These are phyloP conservation scores for Muricea muricata DNA, from an alignment of 92 coral and sea anemone genomes.

Conservation along the genomic window DNA sequence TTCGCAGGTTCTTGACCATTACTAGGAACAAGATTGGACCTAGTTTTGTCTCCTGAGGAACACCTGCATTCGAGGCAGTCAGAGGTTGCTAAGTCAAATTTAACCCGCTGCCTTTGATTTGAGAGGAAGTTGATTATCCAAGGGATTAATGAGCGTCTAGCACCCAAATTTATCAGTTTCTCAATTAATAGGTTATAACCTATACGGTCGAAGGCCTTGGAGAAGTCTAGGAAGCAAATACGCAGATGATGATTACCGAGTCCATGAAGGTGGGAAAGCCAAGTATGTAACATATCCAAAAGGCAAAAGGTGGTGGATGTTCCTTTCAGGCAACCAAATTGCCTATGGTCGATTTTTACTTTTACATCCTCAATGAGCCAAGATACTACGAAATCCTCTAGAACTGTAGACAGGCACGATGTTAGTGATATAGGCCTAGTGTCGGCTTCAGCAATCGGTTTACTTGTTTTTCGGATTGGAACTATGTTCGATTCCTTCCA, in stretches of 20 bases:
- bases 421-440: constrained; percentile 40
- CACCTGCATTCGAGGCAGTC: constrained; percentile 53
- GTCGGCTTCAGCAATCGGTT: constrained; percentile 30
- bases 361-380: constrained; percentile 35
- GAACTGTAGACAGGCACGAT: constrained; percentile 15
- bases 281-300: constrained; percentile 56
- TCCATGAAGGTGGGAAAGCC: constrained; percentile 48
- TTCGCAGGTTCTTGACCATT: constrained; percentile 40
- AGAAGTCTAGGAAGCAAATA: constrained; percentile 38
- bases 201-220: constrained; percentile 41
- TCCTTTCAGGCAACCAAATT: constrained; percentile 45
- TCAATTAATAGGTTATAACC: constrained; percentile 28
- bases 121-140: not conserved
- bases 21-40: constrained; percentile 38
- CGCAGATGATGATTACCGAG: constrained; percentile 41
- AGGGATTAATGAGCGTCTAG: constrained; percentile 20
- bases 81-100: constrained; percentile 24
- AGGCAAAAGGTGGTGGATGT: constrained; percentile 29
- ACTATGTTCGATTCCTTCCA: not conserved
- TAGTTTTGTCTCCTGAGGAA: constrained; percentile 43
- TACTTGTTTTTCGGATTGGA: constrained; percentile 1
- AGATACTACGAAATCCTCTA: constrained; percentile 28
- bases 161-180: constrained; percentile 27
- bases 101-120: constrained; percentile 8
- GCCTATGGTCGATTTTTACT: constrained; percentile 30